Evolutionary conservation across 2,113 vertebrate genomes (phyloP).

Genomic region (Ibidorhyncha struthersii): DNA sequence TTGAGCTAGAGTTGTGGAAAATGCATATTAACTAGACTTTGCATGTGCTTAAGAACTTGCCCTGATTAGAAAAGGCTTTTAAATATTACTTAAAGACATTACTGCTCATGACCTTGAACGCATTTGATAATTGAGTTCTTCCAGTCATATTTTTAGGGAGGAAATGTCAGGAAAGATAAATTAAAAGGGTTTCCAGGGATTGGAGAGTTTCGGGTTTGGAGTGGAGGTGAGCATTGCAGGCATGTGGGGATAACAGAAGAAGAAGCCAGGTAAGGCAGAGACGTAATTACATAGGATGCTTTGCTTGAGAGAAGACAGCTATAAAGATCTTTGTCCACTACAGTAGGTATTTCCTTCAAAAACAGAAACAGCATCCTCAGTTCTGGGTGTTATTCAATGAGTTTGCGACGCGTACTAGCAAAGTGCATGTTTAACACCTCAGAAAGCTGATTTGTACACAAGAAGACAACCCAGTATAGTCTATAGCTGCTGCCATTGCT

Average conservation of each 20-base stretch:
- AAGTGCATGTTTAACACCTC: neutral
- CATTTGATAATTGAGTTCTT: neutral
- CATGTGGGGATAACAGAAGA: neutral
- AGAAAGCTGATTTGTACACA: neutral
- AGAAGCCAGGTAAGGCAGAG: rapidly evolving
- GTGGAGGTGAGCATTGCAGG: neutral
- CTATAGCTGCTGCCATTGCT: neutral
- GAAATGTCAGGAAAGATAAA: neutral
- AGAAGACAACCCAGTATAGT: neutral
- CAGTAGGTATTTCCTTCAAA: neutral
- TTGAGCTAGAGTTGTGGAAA: neutral
- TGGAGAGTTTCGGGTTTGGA: neutral
- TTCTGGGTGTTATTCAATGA: neutral
- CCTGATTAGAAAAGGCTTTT: neutral
- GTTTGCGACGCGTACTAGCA: neutral
- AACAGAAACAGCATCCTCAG: neutral
- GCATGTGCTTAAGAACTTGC: neutral
- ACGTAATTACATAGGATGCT: neutral
- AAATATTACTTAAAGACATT: neutral
- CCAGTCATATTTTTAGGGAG: neutral
- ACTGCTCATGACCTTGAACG: neutral
- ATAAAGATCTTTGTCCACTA: neutral
- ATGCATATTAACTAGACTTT: neutral
- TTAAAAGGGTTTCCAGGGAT: neutral
- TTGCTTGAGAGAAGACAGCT: neutral